Percentiles rank a stretch among this genome's conserved stretches.
Evolutionary conservation across 2,797 vertebrate genomes (phyloP).

Genomic region (Eremophila alpestris): DNA sequence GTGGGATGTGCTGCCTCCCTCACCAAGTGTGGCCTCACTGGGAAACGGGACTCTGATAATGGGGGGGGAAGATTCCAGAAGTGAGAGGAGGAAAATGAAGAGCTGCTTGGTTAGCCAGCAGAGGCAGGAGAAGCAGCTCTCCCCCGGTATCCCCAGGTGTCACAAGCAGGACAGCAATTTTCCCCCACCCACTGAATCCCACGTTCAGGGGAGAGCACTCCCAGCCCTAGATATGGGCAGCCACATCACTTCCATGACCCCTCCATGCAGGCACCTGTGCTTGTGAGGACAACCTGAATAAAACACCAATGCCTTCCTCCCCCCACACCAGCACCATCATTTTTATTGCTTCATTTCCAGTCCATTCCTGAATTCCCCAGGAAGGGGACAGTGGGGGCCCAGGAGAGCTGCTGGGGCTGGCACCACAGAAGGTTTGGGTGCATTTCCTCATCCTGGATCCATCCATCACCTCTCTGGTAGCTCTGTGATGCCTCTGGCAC

Average conservation of each 20-base stretch:
- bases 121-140: not conserved
- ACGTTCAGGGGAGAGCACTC: rapidly evolving
- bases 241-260: rapidly evolving
- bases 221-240: not conserved
- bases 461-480: not conserved
- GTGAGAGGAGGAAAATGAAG: not conserved
- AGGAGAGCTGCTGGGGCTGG: not conserved
- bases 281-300: rapidly evolving
- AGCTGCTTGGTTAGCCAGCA: not conserved
- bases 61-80: not conserved
- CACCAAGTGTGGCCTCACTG: not conserved
- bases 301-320: not conserved
- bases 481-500: not conserved
- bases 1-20: not conserved
- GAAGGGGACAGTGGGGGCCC: not conserved
- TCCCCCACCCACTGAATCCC: rapidly evolving
- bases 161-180: rapidly evolving
- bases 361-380: not conserved
- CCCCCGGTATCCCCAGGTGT: not conserved
- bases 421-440: not conserved
- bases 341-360: not conserved
- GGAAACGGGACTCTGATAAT: not conserved
- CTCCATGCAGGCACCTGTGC: rapidly evolving
- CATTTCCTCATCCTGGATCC: not conserved
- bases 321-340: not conserved